Conservation (phyloP, 2,888 invertebrate species). For the Stegophylla sp. region DNA sequence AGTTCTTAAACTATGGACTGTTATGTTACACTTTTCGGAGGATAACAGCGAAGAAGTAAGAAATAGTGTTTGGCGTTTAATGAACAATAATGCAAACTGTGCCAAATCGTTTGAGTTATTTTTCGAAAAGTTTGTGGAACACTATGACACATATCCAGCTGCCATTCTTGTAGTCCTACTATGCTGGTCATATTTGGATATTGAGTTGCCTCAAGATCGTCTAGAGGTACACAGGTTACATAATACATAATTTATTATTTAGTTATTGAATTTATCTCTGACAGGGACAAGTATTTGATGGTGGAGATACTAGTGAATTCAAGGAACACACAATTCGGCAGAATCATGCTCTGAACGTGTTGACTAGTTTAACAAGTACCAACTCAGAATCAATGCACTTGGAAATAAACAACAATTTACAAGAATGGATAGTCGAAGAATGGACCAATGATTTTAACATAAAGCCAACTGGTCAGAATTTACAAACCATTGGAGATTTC, state of each 20-base stretch:
- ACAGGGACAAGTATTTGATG: constrained; percentile 46
- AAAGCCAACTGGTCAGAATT: neutral
- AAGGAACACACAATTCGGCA: constrained; percentile 42
- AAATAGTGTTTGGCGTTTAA: constrained; percentile 35
- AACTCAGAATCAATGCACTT: neutral
- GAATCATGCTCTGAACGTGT: neutral
- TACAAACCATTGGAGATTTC: constrained; percentile 17
- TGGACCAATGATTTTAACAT: neutral
- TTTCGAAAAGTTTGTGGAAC: constrained; percentile 39
- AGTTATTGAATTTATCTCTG: neutral
- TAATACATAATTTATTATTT: no score
- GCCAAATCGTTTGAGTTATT: constrained; percentile 43
- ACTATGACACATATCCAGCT: constrained; percentile 12
- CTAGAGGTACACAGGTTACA: constrained; percentile 13
- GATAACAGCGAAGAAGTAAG: constrained; percentile 47
- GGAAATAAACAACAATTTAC: constrained; percentile 5
- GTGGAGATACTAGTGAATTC: constrained; percentile 38
- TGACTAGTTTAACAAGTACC: neutral
- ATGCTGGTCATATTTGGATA: constrained; percentile 46
- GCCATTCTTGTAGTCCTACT: constrained; percentile 30
- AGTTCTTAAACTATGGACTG: constrained; percentile 47
- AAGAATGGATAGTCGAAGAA: constrained; percentile 37
- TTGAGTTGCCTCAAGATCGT: constrained; percentile 23
- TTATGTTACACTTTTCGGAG: constrained; percentile 45
- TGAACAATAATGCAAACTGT: constrained; percentile 24